These are phyloP conservation scores for Gorilla gorilla DNA, from an alignment of 2,113 vertebrate genomes.

Conservation along the genomic window DNA sequence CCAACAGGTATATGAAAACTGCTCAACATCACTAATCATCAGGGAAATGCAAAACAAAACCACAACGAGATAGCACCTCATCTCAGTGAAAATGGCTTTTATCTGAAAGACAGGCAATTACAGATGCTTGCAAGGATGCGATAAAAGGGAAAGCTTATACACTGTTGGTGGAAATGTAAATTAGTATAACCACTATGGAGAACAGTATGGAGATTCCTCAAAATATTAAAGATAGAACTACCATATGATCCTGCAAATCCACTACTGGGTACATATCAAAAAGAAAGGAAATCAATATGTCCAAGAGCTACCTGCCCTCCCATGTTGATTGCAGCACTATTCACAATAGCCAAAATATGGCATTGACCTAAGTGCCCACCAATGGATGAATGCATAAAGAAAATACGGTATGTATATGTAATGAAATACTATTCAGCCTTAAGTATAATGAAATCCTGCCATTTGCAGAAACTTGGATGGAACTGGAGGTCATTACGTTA, in stretches of 20 bases:
- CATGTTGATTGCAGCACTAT: background rate
- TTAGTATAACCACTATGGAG: background rate
- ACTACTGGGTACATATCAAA: background rate
- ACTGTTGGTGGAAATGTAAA: background rate
- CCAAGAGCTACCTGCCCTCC: background rate
- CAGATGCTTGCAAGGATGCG: background rate
- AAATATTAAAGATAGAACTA: background rate
- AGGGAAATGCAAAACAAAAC: background rate
- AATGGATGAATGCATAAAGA: background rate
- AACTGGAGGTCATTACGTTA: background rate
- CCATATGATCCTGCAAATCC: background rate
- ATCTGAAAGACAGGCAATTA: background rate
- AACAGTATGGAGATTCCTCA: background rate
- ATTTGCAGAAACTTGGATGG: background rate
- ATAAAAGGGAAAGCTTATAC: background rate
- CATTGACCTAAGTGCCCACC: background rate
- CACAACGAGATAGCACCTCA: background rate
- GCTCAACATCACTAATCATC: background rate
- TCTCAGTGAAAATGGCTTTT: background rate
- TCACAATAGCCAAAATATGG: background rate
- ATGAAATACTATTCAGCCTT: background rate
- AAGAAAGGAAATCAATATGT: background rate
- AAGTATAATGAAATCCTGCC: background rate
- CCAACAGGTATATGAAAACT: background rate
- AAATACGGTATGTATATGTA: background rate